Conservation (phyloP, 2,113 vertebrate genomes). For the Lonchura striata region DNA sequence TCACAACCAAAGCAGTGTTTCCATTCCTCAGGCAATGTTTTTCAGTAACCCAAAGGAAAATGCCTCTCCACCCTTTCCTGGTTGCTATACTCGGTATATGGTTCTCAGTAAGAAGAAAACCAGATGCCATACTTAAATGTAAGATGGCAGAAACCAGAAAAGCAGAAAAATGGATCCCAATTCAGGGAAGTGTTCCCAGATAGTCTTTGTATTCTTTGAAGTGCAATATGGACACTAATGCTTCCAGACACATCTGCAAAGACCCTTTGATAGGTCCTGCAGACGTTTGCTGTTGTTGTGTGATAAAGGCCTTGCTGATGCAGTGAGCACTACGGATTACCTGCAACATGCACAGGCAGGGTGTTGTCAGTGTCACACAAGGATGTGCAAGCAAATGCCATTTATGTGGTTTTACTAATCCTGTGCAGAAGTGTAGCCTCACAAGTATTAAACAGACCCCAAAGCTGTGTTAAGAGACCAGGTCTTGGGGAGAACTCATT, state of each 20-base stretch:
- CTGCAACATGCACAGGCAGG: not conserved
- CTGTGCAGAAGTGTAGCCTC: not conserved
- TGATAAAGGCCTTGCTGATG: not conserved
- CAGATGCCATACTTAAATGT: constrained; percentile 37
- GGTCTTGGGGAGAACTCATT: not conserved
- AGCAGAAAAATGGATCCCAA: not conserved
- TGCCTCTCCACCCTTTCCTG: constrained; percentile 43
- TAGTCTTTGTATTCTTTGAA: not conserved
- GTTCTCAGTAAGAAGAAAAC: constrained; percentile 48
- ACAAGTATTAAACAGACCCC: not conserved
- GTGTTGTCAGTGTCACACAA: not conserved
- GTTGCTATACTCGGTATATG: not conserved
- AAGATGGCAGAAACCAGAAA: constrained; percentile 41
- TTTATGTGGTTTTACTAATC: not conserved
- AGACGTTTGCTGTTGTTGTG: not conserved
- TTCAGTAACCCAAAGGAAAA: constrained; percentile 34
- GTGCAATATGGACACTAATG: not conserved
- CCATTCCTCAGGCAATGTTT: constrained; percentile 50
- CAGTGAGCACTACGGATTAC: not conserved
- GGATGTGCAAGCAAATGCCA: not conserved
- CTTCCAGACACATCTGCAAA: not conserved
- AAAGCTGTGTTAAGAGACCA: not conserved
- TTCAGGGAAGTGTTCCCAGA: not conserved
- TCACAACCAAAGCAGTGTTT: constrained; percentile 47
- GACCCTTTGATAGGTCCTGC: not conserved